Percentiles rank a stretch among this genome's conserved stretches.
phyloP scores from a whole-genome alignment of 2,888 invertebrate genomes.

The Pachydiplax longipennis region DNA sequence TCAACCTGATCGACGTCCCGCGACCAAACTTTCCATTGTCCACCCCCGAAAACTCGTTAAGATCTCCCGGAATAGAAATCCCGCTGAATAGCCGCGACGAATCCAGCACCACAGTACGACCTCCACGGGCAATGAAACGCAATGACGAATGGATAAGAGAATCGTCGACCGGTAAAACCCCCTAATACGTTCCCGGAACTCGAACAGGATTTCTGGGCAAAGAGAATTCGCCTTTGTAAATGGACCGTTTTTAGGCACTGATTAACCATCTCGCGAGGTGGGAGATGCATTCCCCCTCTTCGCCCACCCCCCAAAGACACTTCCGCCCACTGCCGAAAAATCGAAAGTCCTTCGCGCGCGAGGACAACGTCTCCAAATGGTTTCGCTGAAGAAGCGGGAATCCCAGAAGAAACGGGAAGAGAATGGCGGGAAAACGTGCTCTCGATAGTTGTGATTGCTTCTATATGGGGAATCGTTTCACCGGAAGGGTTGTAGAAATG shows the following conservation, averaged over 20 bases:
- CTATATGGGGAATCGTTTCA: no score
- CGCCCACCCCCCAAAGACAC: not conserved
- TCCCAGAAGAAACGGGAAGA: not conserved
- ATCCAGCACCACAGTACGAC: not conserved
- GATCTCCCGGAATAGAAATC: not conserved
- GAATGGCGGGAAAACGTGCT: no score
- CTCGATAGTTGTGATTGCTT: no score
- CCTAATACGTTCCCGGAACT: not conserved
- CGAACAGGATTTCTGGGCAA: not conserved
- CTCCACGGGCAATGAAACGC: not conserved
- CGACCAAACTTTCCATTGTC: not conserved
- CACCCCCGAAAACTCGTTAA: not conserved
- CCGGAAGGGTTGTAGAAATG: no score
- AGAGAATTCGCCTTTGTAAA: not conserved
- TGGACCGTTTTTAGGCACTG: not conserved
- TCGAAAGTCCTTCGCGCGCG: not conserved
- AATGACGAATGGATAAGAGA: not conserved
- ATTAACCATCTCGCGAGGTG: not conserved
- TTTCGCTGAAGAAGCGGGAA: not conserved
- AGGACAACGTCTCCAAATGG: not conserved
- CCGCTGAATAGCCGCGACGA: not conserved
- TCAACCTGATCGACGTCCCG: not conserved
- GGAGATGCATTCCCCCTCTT: not conserved
- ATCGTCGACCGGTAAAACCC: not conserved
- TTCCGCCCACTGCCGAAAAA: not conserved